These are phyloP conservation scores for Rachycentron canadum DNA, from an alignment of 2,797 vertebrate species.

Conservation along the genomic window DNA sequence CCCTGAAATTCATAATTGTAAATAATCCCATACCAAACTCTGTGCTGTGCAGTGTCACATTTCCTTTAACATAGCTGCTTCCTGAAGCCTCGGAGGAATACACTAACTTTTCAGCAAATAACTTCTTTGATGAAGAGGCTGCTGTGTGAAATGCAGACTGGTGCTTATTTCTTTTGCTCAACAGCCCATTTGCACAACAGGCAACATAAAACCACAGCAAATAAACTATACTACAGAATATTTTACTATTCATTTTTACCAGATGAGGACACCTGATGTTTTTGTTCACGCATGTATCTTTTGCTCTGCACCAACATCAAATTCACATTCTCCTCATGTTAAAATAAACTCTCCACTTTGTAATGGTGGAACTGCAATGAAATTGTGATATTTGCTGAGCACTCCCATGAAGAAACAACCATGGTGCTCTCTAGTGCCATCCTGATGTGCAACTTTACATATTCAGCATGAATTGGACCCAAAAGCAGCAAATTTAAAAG, in stretches of 20 bases:
- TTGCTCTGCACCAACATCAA: not conserved
- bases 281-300: not conserved
- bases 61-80: constrained; percentile 36
- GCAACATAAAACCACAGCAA: constrained; percentile 10
- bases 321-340: not conserved
- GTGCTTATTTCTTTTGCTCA: constrained; percentile 23
- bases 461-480: not conserved
- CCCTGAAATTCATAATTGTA: constrained; percentile 46
- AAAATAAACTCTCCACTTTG: not conserved
- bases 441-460: not conserved
- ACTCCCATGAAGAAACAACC: not conserved
- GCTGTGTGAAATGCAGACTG: constrained; percentile 41
- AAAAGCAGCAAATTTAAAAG: not conserved
- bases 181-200: constrained; percentile 37
- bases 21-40: constrained; percentile 50
- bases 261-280: not conserved
- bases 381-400: constrained; percentile 1
- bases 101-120: constrained; percentile 36
- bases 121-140: constrained; percentile 49
- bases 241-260: not conserved
- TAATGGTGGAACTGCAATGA: not conserved
- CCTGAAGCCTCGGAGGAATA: constrained; percentile 32
- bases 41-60: constrained; percentile 37
- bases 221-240: constrained; percentile 1
- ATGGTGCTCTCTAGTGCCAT: not conserved